Evolutionary conservation across 2,113 vertebrate genomes (phyloP).

Genomic region (Tragelaphus strepsiceros): DNA sequence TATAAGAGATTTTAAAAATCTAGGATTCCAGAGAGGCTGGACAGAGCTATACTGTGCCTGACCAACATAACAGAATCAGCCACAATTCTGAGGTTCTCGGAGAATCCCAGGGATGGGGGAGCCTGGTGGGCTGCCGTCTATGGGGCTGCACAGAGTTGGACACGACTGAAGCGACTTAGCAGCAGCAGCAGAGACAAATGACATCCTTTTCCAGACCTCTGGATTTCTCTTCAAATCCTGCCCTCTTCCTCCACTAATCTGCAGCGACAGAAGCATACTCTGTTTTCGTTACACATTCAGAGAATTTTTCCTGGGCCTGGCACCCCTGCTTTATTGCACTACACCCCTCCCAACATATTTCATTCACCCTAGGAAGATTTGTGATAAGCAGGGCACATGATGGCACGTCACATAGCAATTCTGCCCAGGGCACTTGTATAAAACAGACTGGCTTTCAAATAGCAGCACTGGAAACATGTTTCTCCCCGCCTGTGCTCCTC

Average conservation of each 20-base stretch:
- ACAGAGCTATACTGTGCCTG: not conserved
- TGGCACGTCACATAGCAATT: not conserved
- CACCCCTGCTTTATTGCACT: not conserved
- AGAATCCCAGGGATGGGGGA: too few species aligned
- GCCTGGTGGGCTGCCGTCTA: too few species aligned
- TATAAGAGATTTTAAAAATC: not conserved
- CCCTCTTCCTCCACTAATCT: not conserved
- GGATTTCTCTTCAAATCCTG: not conserved
- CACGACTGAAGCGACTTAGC: too few species aligned
- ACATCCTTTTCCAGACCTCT: not conserved
- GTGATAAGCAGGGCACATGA: not conserved
- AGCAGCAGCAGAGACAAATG: not conserved
- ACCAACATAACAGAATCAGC: not conserved
- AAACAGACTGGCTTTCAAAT: slow-evolving; percentile 34
- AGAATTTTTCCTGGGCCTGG: not conserved
- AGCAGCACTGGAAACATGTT: not conserved
- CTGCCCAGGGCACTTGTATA: not conserved
- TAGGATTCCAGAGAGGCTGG: not conserved
- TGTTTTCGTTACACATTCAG: not conserved
- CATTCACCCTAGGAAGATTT: not conserved
- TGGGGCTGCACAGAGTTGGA: too few species aligned
- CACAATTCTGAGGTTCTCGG: not conserved
- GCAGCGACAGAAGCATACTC: not conserved
- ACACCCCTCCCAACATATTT: not conserved
- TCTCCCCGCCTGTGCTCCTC: not conserved